These are phyloP conservation scores for Polylopha cassiicola DNA, from an alignment of 2,888 invertebrate genomes.

Conservation along the genomic window DNA sequence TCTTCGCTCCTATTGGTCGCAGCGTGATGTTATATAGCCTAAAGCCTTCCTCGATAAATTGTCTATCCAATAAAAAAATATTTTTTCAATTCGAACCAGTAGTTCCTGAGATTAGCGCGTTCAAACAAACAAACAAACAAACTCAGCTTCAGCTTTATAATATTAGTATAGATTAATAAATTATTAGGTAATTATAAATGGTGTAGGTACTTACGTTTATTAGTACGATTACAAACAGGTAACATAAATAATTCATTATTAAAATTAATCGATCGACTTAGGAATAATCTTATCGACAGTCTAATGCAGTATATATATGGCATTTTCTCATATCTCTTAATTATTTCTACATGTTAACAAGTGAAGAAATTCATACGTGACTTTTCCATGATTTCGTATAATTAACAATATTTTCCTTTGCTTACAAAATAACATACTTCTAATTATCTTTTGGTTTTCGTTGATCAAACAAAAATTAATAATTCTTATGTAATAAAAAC, in stretches of 20 bases:
- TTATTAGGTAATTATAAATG: not conserved
- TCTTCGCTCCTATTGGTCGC: too few relatives aligned
- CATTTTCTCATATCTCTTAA: not conserved
- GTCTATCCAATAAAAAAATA: too few relatives aligned
- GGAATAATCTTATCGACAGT: not conserved
- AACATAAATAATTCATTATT: conserved; percentile 14
- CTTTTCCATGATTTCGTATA: too few relatives aligned
- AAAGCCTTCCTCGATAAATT: too few relatives aligned
- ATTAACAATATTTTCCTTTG: too few relatives aligned
- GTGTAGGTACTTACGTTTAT: conserved; percentile 14
- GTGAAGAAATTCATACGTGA: conserved; percentile 4
- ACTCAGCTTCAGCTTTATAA: not conserved
- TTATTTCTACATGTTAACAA: not conserved
- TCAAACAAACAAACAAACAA: too few relatives aligned
- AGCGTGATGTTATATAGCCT: too few relatives aligned
- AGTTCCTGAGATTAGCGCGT: too few relatives aligned
- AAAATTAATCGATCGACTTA: not conserved
- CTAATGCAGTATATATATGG: not conserved
- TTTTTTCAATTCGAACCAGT: too few relatives aligned
- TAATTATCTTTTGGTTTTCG: too few relatives aligned
- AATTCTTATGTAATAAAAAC: conserved; percentile 6
- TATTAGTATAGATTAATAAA: not conserved
- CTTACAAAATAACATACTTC: too few relatives aligned
- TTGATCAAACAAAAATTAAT: not conserved
- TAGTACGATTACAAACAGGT: conserved; percentile 5